Conservation (phyloP, 2,797 vertebrate genomes). For the Siniperca scherzeri region DNA sequence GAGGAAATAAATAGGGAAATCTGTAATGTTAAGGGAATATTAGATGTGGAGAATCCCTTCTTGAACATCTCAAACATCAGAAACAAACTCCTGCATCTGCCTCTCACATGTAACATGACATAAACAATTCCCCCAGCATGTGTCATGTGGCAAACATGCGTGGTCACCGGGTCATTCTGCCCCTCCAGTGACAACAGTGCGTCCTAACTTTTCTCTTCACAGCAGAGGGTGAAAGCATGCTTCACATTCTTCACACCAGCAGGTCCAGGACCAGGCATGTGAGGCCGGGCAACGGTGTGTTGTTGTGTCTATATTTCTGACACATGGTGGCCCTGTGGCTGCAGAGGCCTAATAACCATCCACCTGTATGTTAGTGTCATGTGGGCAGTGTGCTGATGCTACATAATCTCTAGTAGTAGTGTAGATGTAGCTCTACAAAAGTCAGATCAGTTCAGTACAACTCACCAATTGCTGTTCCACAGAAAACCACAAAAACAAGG, state of each 20-base stretch:
- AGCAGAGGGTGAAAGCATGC: conserved; percentile 81
- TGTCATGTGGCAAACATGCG: conserved; percentile 65
- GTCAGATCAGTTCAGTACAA: background rate
- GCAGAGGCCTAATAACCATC: conserved; percentile 9
- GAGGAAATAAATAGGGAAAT: background rate
- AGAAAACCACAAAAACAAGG: background rate
- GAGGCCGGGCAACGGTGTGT: conserved; percentile 54
- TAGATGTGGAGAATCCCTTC: background rate
- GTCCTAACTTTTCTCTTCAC: conserved; percentile 76
- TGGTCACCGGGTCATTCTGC: conserved; percentile 36
- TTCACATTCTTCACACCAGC: conserved; percentile 83
- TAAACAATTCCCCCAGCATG: conserved; percentile 44
- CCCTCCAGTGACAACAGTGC: conserved; percentile 61
- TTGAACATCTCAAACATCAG: background rate
- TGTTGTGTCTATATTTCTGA: conserved; percentile 58
- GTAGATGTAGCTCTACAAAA: background rate
- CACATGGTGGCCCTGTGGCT: conserved; percentile 44
- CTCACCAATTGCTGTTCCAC: background rate
- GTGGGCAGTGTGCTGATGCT: background rate
- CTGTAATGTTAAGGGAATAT: background rate
- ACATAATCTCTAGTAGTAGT: background rate
- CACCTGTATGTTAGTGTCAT: conserved; percentile 2
- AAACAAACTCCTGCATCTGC: background rate
- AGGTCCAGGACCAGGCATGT: conserved; percentile 59
- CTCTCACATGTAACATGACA: conserved; percentile 27